Conservation (phyloP, 2,888 invertebrate species). For the Drosophila rellima region DNA sequence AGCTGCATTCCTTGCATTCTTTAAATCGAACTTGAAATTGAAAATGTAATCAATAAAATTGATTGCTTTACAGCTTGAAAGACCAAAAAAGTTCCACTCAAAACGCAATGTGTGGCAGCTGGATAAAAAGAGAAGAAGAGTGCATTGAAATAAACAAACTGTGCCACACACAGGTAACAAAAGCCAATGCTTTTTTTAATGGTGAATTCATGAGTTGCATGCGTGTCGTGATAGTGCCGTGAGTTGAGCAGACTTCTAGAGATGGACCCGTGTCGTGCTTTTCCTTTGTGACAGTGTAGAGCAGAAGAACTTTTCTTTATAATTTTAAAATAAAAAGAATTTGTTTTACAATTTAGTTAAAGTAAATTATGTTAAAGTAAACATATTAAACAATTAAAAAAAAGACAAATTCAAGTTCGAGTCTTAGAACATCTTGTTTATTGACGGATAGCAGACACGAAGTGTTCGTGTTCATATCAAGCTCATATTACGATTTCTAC, state of each 20-base stretch:
- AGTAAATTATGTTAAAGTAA: no score
- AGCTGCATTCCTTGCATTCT: slow-evolving; percentile 25
- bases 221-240: slow-evolving; percentile 2
- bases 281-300: not conserved
- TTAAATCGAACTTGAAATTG: slow-evolving; percentile 35
- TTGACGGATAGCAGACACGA: no score
- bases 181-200: slow-evolving; percentile 15
- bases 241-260: not conserved
- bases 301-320: no score
- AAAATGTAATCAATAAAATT: slow-evolving; percentile 70
- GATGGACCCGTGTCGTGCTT: slow-evolving; percentile 1
- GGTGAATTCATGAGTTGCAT: slow-evolving; percentile 1
- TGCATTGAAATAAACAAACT: slow-evolving; percentile 32
- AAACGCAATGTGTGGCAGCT: slow-evolving; percentile 1
- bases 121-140: not conserved
- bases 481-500: no score
- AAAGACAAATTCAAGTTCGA: no score
- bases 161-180: slow-evolving; percentile 28
- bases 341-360: no score
- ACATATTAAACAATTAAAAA: no score
- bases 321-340: no score
- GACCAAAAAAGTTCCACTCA: slow-evolving; percentile 6
- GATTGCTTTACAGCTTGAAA: slow-evolving; percentile 48
- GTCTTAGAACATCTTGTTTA: no score
- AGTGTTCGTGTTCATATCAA: no score